A percentile compares a stretch with the other conserved stretches of the same genome.
Conservation (phyloP, 2,888 invertebrate species). For the Nemotelus nigrinus region DNA sequence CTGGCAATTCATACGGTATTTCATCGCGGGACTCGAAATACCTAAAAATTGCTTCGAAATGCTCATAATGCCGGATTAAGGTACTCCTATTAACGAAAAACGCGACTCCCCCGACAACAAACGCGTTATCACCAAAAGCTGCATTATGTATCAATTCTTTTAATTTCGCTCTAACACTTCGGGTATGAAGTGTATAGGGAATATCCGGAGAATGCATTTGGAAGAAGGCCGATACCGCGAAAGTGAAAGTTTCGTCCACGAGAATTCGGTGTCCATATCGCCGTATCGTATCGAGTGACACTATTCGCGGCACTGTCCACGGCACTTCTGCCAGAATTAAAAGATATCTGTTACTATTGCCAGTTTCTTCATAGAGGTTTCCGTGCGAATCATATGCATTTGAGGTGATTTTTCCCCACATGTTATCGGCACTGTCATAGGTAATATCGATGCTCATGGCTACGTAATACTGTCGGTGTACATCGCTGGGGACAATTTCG, state of each 20-base stretch:
- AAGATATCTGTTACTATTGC: background rate
- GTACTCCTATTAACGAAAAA: constrained; percentile 4
- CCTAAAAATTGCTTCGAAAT: background rate
- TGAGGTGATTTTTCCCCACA: too few species aligned
- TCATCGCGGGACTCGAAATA: background rate
- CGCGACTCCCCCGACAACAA: background rate
- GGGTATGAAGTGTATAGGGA: too few species aligned
- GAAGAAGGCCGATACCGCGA: too few species aligned
- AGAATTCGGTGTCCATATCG: background rate
- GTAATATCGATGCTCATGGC: too few species aligned
- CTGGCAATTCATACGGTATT: background rate
- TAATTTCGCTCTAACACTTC: too few species aligned
- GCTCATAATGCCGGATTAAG: background rate
- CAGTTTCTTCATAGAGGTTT: too few species aligned
- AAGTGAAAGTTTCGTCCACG: too few species aligned
- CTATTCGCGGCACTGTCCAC: background rate
- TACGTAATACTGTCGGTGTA: too few species aligned
- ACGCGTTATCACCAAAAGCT: background rate
- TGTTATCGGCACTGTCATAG: too few species aligned
- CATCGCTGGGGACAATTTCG: too few species aligned
- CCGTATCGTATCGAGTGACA: background rate
- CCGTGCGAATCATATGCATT: too few species aligned
- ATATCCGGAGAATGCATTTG: too few species aligned
- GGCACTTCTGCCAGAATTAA: background rate
- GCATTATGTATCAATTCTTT: background rate